Conservation (phyloP, 1,140 invertebrate species). For the Elymnias hypermnestra region DNA sequence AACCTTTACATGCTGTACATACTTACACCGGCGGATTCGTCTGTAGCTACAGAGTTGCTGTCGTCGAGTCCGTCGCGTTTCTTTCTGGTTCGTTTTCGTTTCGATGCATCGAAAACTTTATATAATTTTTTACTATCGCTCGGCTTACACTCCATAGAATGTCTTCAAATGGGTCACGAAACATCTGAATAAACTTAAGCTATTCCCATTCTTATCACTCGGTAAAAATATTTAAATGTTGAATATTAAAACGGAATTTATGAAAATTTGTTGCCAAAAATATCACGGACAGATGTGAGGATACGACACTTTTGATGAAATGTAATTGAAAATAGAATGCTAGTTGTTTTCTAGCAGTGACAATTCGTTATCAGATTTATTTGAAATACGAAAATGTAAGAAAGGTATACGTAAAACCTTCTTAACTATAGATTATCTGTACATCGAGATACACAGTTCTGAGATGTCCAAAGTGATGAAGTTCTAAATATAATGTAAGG, state of each 20-base stretch:
- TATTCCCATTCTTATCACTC: conserved; percentile 14
- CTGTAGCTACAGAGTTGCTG: conserved; percentile 44
- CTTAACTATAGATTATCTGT: neutral
- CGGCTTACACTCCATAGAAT: conserved; percentile 60
- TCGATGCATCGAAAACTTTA: conserved; percentile 62
- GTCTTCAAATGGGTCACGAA: conserved; percentile 37
- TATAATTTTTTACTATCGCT: conserved; percentile 68
- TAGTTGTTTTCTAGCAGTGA: neutral
- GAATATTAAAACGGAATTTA: conserved; percentile 38
- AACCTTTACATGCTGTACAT: too few species aligned
- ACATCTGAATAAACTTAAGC: conserved; percentile 35
- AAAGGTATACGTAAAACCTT: too few species aligned
- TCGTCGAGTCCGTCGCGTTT: conserved; percentile 46
- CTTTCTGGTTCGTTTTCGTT: conserved; percentile 49
- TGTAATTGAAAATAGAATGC: conserved; percentile 30
- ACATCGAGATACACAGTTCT: neutral
- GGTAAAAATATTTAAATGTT: conserved; percentile 14
- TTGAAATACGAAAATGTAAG: too few species aligned
- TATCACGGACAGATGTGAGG: conserved; percentile 25
- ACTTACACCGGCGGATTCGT: conserved; percentile 56
- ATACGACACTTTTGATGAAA: conserved; percentile 19
- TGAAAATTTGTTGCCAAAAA: conserved; percentile 39
- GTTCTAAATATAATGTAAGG: too few species aligned
- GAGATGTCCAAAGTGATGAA: too few species aligned
- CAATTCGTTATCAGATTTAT: too few species aligned